These are phyloP conservation scores for Morinoia aosen DNA, from an alignment of 2,888 invertebrate genomes.

Conservation along the genomic window DNA sequence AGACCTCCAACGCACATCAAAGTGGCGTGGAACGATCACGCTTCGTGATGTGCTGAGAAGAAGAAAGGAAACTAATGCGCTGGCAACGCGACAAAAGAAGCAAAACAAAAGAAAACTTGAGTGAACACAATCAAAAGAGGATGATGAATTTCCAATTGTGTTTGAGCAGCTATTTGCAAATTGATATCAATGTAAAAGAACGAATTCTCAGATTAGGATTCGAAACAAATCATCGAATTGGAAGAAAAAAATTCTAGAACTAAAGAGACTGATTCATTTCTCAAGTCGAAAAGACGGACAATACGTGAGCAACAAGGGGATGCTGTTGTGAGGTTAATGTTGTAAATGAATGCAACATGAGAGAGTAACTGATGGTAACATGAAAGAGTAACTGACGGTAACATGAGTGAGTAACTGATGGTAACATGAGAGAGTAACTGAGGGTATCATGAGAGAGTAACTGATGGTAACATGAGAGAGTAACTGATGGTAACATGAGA, in stretches of 20 bases:
- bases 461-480: no score
- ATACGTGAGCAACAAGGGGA: no score
- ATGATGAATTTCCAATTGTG: neutral
- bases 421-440: no score
- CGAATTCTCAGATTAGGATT: neutral
- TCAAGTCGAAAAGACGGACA: no score
- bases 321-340: no score
- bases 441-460: no score
- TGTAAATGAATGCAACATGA: no score
- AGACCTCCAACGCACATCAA: neutral
- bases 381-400: no score
- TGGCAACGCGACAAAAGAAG: neutral
- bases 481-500: no score
- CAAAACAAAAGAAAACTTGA: neutral
- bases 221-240: neutral
- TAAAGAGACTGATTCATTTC: neutral
- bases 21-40: neutral
- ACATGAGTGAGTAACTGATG: no score
- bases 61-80: neutral
- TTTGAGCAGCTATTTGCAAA: neutral
- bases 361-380: no score
- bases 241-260: neutral
- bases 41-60: neutral
- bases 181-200: neutral
- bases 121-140: neutral